Conservation (phyloP, 2,888 invertebrate species). For the Hypolimnas misippus region DNA sequence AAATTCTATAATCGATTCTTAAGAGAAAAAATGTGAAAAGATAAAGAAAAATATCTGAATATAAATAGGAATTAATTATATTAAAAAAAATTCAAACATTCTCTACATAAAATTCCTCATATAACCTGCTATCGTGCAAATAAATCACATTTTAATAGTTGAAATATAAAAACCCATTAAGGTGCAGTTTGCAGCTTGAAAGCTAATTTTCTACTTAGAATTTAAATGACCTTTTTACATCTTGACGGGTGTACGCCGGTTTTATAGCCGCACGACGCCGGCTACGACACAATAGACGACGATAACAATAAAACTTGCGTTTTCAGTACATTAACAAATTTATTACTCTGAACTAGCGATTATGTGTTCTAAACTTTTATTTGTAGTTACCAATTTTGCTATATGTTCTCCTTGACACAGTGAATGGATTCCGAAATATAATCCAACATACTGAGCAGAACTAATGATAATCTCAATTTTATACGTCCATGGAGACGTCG, state of each 20-base stretch:
- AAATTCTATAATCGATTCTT: too few species aligned
- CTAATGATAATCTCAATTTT: too few species aligned
- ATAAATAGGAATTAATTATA: too few species aligned
- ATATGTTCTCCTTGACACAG: background rate
- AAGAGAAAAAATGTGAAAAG: too few species aligned
- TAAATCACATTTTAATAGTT: background rate
- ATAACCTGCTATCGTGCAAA: background rate
- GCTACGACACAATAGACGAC: background rate
- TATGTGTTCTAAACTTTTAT: background rate
- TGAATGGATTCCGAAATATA: background rate
- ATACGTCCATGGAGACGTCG: too few species aligned
- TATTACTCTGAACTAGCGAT: background rate
- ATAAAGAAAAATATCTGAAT: too few species aligned
- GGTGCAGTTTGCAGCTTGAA: slow-evolving; percentile 2
- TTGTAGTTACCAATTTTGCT: background rate
- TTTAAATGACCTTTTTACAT: slow-evolving; percentile 9
- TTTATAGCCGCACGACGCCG: slow-evolving; percentile 10
- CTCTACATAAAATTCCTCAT: background rate
- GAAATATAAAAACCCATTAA: background rate
- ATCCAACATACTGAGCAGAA: too few species aligned
- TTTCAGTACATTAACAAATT: slow-evolving; percentile 10
- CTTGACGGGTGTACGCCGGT: slow-evolving; percentile 1
- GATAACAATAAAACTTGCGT: slow-evolving; percentile 3
- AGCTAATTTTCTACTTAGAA: slow-evolving; percentile 18
- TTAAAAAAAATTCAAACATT: too few species aligned